A percentile compares a stretch with the other conserved stretches of the same genome.
Conservation (phyloP, 2,797 vertebrate species). For the Pseudochaenichthys georgianus region DNA sequence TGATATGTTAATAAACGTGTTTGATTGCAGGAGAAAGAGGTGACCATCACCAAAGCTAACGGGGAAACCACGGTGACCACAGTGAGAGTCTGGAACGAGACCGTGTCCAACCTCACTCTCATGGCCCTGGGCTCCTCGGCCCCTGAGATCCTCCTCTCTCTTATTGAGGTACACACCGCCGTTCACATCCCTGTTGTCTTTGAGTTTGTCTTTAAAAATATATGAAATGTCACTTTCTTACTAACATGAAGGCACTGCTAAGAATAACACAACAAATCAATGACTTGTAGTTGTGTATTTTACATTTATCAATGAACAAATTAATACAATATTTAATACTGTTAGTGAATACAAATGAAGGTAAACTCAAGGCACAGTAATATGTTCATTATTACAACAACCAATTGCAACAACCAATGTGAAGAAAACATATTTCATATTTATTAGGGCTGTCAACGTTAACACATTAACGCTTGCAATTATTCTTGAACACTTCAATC, state of each 20-base stretch:
- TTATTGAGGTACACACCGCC: slow-evolving; percentile 89
- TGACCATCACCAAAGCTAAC: slow-evolving; percentile 93
- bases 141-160: slow-evolving; percentile 94
- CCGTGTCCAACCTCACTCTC: slow-evolving; percentile 95
- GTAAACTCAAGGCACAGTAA: neutral
- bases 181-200: neutral
- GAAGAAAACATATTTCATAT: neutral
- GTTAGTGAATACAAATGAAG: neutral
- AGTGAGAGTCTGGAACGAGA: slow-evolving; percentile 95
- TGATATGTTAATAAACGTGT: neutral
- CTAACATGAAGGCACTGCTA: neutral
- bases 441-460: no score
- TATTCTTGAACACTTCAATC: no score
- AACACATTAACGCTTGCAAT: no score
- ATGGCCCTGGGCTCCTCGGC: slow-evolving; percentile 97
- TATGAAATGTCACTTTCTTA: neutral
- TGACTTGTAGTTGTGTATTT: neutral
- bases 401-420: neutral
- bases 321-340: neutral
- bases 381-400: neutral
- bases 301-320: neutral
- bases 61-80: slow-evolving; percentile 92
- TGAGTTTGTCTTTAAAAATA: neutral
- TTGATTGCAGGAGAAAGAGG: slow-evolving; percentile 89
- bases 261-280: neutral